Evolutionary conservation across 2,888 invertebrate genomes (phyloP), one percentile per base, ranked within the genome.

Genomic region (Leucoma salicis): DNA sequence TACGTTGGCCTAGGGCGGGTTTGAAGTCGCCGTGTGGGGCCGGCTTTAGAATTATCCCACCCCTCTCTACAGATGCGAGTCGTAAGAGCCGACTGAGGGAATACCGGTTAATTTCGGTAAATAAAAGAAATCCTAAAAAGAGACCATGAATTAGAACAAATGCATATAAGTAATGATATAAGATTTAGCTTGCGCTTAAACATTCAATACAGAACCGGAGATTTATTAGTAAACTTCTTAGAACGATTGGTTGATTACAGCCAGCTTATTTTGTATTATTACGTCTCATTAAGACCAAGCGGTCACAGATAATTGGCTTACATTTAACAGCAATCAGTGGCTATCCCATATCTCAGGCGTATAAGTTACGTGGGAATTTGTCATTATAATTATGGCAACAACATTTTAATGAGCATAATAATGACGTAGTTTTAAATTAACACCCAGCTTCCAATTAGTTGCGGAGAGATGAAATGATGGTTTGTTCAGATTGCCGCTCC

Each of bases 251-350:
- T 41, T 41, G 36, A 57, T 49, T 57, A 35, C 47, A 63, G 62
- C 49, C 42, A 32, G 52, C 43, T 59, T 59, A 56, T 61, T 63
- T 63, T 55, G 57, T 51, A 53, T 55, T 65, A 66, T 67, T 57
- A 58, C 46, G 46, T 53, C 63, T 66, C 56, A 67, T 68, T 72
- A 69, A 54, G 58, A 43, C 49, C 48, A 53, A 45, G 55, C 53
- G 55, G 58, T 59, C 63, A 62, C 60, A 52, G 34, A 69, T 78
- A 78, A 78, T 78, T 79, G 78, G 66, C 70, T 68, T 64, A 70
- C 68, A 79, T 78, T 68, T 59, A 63, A 41, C 32, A 52, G 35
- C 55, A 53, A 55, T 53, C 41, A 39, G 29, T 24, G 44, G 36
- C 36, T 53, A 60, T 57, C 49, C 48, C 37, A 53, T 54, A 47